Percentiles rank a stretch among this genome's conserved stretches.
These are phyloP conservation scores for Potamarius usumacintae DNA, from an alignment of 2,113 vertebrate genomes.

Conservation along the genomic window DNA sequence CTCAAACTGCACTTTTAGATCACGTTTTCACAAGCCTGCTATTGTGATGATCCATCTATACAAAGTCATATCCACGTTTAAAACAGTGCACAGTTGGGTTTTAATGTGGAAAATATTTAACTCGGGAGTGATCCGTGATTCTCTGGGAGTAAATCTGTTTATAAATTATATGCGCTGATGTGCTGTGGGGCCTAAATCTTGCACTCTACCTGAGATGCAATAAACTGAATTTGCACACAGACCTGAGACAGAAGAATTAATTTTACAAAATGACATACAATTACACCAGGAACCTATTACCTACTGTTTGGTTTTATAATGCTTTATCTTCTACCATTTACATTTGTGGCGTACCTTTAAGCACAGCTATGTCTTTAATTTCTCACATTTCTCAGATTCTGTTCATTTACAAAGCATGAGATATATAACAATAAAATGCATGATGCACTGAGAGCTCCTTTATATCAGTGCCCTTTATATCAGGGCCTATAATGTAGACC, in stretches of 20 bases:
- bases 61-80: conserved; percentile 74
- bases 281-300: conserved; percentile 55
- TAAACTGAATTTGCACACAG: conserved; percentile 71
- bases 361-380: background rate
- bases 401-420: background rate
- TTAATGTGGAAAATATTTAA: conserved; percentile 65
- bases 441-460: background rate
- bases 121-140: background rate
- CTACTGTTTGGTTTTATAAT: conserved; percentile 10
- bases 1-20: conserved; percentile 39
- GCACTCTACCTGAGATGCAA: conserved; percentile 83
- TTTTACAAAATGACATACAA: conserved; percentile 25
- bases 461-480: background rate
- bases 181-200: conserved; percentile 66
- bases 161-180: conserved; percentile 55
- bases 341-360: background rate
- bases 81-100: conserved; percentile 75
- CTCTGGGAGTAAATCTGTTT: background rate
- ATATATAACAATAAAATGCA: background rate
- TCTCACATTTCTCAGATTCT: background rate
- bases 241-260: conserved; percentile 76
- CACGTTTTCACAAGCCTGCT: conserved; percentile 71
- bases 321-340: conserved; percentile 13
- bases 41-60: conserved; percentile 75
- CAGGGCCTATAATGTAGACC: background rate